Base-by-base conservation (phyloP, 2,113 vertebrate species). In the Acrocephalus arundinaceus region DNA sequence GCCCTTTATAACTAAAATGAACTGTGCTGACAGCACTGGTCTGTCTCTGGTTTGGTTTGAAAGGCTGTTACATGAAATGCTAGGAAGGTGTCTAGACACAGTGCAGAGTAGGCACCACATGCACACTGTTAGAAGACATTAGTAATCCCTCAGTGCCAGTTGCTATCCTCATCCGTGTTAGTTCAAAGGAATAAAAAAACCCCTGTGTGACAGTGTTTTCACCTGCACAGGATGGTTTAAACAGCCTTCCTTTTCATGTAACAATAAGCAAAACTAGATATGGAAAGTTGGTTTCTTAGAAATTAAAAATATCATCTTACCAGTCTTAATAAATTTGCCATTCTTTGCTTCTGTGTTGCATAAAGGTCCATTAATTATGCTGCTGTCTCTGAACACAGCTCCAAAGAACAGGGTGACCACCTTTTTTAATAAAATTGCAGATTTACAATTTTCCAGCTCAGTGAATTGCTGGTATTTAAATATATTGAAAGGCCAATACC, bases 371-470 rank as follows among this genome's bases (percentile, higher is more conserved):
- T 95, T 96, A 96, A 97, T 96, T 97, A 96, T 85, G 37, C 33
- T 6, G 6, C 89, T 91, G 75, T 93, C 90, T 91, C 88, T 87
- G 89, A 96, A 96, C 75, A 82, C 55, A 59, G 59, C 70, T 96
- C 62, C 66, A 84, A 95, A 90, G 84, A 96, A 93, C 41, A 82
- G 66, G 62, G 72, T 92, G 87, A 92, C 68, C 84, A 96, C 72
- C 91, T 94, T 95, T 96, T 88, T 57, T 82, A 97, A 97, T 91
- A 96, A 95, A 97, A 96, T 92, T 95, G 88, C 78, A 94, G 83
- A 96, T 97, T 96, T 94, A 96, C 81, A 95, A 97, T 97, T 97
- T 97, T 96, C 94, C 95, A 96, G 94, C 84, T 97, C 94, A 96
- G 54, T 97, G 95, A 96, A 85, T 96, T 86, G 73, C 37, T 92